Percentiles rank a stretch among this genome's conserved stretches.
Conservation (phyloP, 2,888 invertebrate genomes). For the Volucella zonaria region DNA sequence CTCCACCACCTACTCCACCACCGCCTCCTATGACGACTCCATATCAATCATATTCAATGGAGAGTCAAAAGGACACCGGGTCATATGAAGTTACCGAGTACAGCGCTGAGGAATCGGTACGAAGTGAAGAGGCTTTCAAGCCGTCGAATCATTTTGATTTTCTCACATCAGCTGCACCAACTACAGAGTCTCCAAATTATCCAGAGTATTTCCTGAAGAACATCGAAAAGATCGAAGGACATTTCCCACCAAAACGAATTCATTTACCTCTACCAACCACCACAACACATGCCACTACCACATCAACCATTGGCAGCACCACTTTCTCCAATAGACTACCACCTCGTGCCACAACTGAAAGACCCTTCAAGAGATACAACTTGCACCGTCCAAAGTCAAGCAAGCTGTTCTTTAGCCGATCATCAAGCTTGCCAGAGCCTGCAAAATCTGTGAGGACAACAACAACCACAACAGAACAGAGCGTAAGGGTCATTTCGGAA, state of each 20-base stretch:
- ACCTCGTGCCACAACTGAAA: slow-evolving; percentile 52
- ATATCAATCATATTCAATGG: background rate
- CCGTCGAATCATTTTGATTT: slow-evolving; percentile 50
- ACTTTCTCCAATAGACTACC: slow-evolving; percentile 46
- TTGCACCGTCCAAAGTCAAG: slow-evolving; percentile 65
- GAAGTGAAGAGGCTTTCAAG: slow-evolving; percentile 32
- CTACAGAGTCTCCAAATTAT: slow-evolving; percentile 80
- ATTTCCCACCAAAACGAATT: slow-evolving; percentile 23
- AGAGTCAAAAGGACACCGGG: slow-evolving; percentile 59
- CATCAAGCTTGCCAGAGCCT: slow-evolving; percentile 10
- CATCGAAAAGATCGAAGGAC: slow-evolving; percentile 24
- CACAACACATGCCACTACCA: slow-evolving; percentile 5
- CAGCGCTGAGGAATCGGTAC: slow-evolving; percentile 76
- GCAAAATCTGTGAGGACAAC: background rate
- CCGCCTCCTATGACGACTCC: background rate
- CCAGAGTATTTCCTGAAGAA: slow-evolving; percentile 78
- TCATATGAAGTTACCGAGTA: slow-evolving; percentile 81
- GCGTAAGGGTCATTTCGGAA: background rate
- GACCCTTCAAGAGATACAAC: slow-evolving; percentile 55
- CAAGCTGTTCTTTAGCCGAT: slow-evolving; percentile 58
- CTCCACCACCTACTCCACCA: background rate
- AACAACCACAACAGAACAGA: slow-evolving; percentile 30
- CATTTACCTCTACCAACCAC: background rate
- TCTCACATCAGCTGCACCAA: slow-evolving; percentile 68
- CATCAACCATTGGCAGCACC: background rate